These are phyloP conservation scores for Belgica antarctica DNA, from an alignment of 2,888 invertebrate genomes.

Conservation along the genomic window DNA sequence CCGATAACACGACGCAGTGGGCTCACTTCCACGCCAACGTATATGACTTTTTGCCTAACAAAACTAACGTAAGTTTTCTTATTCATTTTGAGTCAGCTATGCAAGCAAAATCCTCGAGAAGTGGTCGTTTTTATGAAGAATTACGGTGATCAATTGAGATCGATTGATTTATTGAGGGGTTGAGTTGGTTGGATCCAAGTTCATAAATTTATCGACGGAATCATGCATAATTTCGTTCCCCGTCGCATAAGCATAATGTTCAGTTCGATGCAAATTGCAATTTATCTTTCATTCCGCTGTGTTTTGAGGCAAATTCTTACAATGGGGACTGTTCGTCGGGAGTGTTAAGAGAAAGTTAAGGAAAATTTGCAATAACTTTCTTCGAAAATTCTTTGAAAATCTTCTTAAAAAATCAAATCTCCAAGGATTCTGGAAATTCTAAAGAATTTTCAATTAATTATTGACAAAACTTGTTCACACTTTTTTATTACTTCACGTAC, in stretches of 20 bases:
- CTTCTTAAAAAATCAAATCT: no score
- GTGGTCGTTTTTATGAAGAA: conserved; percentile 11
- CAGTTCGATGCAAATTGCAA: background rate
- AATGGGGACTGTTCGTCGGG: no score
- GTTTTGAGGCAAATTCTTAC: conserved; percentile 12
- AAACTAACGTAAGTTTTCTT: conserved; percentile 18
- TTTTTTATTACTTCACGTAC: no score
- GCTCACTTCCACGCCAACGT: background rate
- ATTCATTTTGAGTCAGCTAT: background rate
- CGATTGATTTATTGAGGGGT: conserved; percentile 44
- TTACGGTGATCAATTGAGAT: conserved; percentile 31
- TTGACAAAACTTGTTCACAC: no score
- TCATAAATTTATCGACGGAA: conserved; percentile 28
- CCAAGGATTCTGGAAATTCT: no score
- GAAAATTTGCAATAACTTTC: no score
- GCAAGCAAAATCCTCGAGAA: background rate
- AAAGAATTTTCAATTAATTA: no score
- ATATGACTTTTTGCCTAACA: background rate
- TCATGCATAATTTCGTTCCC: conserved; percentile 4
- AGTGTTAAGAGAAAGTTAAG: no score
- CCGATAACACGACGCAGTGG: no score
- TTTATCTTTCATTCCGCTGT: conserved; percentile 8
- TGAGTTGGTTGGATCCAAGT: conserved; percentile 28
- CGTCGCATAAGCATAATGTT: conserved; percentile 25
- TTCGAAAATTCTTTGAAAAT: no score